phyloP scores from a whole-genome alignment of 2,888 invertebrate species.

The Drosophila quasianomalipes region DNA sequence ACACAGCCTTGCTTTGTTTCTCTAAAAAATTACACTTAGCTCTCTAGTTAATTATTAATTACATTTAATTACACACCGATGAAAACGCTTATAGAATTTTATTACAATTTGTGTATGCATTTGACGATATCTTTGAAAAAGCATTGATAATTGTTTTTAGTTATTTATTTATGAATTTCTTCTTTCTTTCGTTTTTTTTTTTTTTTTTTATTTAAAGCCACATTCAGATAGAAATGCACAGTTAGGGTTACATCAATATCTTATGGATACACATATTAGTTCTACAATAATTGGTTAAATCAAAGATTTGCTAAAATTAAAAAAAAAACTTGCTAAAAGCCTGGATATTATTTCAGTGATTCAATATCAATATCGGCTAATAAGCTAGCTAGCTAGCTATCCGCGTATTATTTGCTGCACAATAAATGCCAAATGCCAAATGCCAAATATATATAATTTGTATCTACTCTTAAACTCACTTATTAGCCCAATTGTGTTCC shows the following conservation, averaged over 20 bases:
- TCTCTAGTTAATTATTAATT: slow-evolving; percentile 52
- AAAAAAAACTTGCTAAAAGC: slow-evolving; percentile 36
- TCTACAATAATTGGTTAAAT: slow-evolving; percentile 27
- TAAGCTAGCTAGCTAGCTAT: neutral
- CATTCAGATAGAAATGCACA: slow-evolving; percentile 76
- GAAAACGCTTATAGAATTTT: slow-evolving; percentile 41
- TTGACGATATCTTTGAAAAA: slow-evolving; percentile 25
- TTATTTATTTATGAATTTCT: neutral
- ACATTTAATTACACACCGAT: slow-evolving; percentile 54
- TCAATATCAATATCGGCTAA: slow-evolving; percentile 10
- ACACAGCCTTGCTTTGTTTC: slow-evolving; percentile 85
- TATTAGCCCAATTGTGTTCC: slow-evolving; percentile 24
- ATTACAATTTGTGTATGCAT: slow-evolving; percentile 24
- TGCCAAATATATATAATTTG: neutral
- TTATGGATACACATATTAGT: slow-evolving; percentile 29
- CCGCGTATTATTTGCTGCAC: neutral
- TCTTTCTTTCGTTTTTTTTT: neutral
- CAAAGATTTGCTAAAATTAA: slow-evolving; percentile 32
- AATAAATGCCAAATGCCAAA: slow-evolving; percentile 13
- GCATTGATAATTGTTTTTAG: slow-evolving; percentile 17
- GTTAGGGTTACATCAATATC: slow-evolving; percentile 37
- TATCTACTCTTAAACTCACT: neutral
- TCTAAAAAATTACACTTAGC: slow-evolving; percentile 82
- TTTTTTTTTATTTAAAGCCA: slow-evolving; percentile 71
- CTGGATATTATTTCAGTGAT: slow-evolving; percentile 14